These are phyloP conservation scores for Dynastes hyllus DNA, from an alignment of 2,888 invertebrate genomes.

Conservation along the genomic window DNA sequence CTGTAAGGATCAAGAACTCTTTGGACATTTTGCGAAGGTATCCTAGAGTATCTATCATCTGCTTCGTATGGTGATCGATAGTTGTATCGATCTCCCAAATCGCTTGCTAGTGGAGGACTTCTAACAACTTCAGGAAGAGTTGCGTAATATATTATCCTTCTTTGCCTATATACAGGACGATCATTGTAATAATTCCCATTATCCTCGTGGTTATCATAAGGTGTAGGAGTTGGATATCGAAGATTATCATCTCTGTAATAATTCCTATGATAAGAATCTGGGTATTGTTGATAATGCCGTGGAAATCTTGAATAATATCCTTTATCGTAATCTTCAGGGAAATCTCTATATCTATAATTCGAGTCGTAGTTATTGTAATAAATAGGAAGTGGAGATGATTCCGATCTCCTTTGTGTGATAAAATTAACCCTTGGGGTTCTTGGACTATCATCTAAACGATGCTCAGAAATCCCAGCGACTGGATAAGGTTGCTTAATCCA, in stretches of 20 bases:
- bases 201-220: constrained; percentile 29
- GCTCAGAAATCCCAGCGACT: constrained; percentile 65
- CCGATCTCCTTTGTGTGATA: constrained; percentile 72
- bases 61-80: constrained; percentile 59
- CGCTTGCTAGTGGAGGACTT: constrained; percentile 74
- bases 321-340: constrained; percentile 50
- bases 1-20: constrained; percentile 55
- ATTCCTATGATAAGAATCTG: constrained; percentile 43
- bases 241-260: constrained; percentile 52
- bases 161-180: constrained; percentile 69
- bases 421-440: constrained; percentile 80
- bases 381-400: constrained; percentile 64
- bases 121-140: constrained; percentile 81
- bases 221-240: constrained; percentile 29
- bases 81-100: constrained; percentile 73
- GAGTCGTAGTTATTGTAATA: constrained; percentile 59
- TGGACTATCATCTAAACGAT: constrained; percentile 74
- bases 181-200: constrained; percentile 51
- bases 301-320: constrained; percentile 54
- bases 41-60: constrained; percentile 57
- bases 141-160: constrained; percentile 81
- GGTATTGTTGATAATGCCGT: constrained; percentile 50
- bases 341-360: constrained; percentile 59
- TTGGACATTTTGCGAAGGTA: constrained; percentile 55
- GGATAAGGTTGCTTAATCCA: constrained; percentile 78